Conservation (phyloP, 1,140 invertebrate species). For the Drosophila melanogaster region Release_6_plus_ISO1_MT NC_004354.4:13374501-13375000, state of each 20-base stretch:
- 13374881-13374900: neutral
- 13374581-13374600: neutral
- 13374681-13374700: neutral
- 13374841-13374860: neutral
- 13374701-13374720: slow-evolving; percentile 20
- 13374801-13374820: neutral
- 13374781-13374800: neutral
- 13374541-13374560: slow-evolving; percentile 28
- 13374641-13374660: slow-evolving; percentile 38
- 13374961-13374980: too few relatives aligned
- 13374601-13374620: neutral
- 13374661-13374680: slow-evolving; percentile 9
- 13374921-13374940: too few relatives aligned
- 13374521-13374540: slow-evolving; percentile 28
- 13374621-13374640: slow-evolving; percentile 23
- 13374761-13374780: neutral
- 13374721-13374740: neutral
- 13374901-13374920: too few relatives aligned
- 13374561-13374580: neutral
- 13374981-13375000: neutral
- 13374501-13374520: slow-evolving; percentile 34
- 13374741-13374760: slow-evolving; percentile 32
- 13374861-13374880: too few relatives aligned
- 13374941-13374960: too few relatives aligned
- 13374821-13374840: too few relatives aligned